Conservation (phyloP, 2,888 invertebrate genomes). For the Patella caerulea region DNA sequence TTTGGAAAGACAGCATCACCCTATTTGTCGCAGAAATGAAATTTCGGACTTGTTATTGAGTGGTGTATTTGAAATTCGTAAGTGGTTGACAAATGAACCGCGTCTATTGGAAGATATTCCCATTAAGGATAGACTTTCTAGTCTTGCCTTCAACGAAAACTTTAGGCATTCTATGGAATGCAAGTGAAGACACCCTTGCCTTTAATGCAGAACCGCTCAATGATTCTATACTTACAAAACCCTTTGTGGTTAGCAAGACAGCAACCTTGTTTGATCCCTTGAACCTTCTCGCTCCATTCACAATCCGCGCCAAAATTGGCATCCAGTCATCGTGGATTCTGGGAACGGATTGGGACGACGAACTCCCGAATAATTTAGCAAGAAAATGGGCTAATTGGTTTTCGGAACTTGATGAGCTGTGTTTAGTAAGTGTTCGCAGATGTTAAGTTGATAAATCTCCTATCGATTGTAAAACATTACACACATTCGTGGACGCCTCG, state of each 20-base stretch:
- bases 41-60: not conserved
- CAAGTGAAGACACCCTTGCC: not conserved
- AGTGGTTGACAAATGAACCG: not conserved
- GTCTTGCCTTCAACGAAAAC: not conserved
- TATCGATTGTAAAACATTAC: too few species aligned
- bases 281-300: slow-evolving; percentile 5
- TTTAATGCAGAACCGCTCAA: not conserved
- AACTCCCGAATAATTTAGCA: not conserved
- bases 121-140: not conserved
- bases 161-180: too few species aligned
- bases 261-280: not conserved
- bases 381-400: too few species aligned
- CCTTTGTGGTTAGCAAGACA: slow-evolving; percentile 2
- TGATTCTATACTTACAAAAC: not conserved
- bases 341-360: not conserved
- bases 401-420: too few species aligned
- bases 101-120: not conserved
- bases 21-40: not conserved
- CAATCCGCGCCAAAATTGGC: not conserved
- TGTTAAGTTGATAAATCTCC: too few species aligned
- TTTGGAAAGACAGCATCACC: not conserved
- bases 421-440: too few species aligned
- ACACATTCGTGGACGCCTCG: too few species aligned
- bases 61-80: not conserved
- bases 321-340: slow-evolving; percentile 1